phyloP scores from a whole-genome alignment of 2,888 invertebrate genomes.

The Sabatieria punctata region DNA sequence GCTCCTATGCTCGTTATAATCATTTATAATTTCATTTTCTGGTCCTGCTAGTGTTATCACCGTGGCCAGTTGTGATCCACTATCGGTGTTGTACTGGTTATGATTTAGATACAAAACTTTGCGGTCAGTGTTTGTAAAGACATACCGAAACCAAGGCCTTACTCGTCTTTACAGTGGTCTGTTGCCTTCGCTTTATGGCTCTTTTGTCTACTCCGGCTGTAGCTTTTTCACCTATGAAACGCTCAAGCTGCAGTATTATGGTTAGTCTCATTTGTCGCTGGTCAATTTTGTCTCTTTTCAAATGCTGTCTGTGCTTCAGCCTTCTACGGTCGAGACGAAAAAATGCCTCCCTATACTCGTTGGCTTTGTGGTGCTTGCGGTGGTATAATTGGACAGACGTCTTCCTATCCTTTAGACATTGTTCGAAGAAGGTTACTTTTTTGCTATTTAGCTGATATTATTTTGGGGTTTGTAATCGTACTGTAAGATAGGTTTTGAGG shows the following conservation, averaged over 20 bases:
- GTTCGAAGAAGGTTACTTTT: slow-evolving; percentile 44
- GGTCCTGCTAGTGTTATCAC: slow-evolving; percentile 45
- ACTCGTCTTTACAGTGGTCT: slow-evolving; percentile 65
- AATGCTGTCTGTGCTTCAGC: neutral
- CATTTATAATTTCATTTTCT: slow-evolving; percentile 14
- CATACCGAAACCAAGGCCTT: slow-evolving; percentile 58
- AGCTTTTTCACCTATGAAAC: slow-evolving; percentile 95
- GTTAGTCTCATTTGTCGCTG: slow-evolving; percentile 37
- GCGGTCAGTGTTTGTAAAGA: slow-evolving; percentile 35
- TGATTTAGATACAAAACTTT: slow-evolving; percentile 5
- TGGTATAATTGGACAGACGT: slow-evolving; percentile 79
- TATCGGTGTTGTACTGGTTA: neutral
- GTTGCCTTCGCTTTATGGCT: slow-evolving; percentile 72
- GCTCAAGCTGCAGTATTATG: slow-evolving; percentile 58
- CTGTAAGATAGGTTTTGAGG: no score
- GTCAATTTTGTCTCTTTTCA: neutral
- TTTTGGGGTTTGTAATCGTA: no score
- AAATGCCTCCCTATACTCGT: slow-evolving; percentile 36
- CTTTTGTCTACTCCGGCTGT: slow-evolving; percentile 87
- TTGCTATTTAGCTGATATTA: no score
- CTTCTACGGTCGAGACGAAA: slow-evolving; percentile 1
- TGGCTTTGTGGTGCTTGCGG: slow-evolving; percentile 71
- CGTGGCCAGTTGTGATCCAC: neutral
- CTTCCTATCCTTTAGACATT: slow-evolving; percentile 90
- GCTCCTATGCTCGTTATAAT: neutral